Conservation (phyloP, 2,797 vertebrate genomes). For the Morelia viridis region DNA sequence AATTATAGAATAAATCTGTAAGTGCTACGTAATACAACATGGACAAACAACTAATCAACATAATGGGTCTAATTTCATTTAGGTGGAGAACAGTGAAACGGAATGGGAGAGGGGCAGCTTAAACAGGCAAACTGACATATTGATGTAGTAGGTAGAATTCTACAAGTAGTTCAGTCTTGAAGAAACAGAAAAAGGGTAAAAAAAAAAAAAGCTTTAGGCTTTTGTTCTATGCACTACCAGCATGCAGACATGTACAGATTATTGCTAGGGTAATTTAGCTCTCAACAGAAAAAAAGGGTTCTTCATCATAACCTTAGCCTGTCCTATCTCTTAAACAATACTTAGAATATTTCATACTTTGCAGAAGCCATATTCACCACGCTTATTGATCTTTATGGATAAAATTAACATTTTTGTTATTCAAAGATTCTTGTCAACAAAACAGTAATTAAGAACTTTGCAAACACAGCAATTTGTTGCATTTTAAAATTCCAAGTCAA, state of each 20-base stretch:
- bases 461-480: background rate
- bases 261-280: background rate
- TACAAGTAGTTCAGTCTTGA: background rate
- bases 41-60: background rate
- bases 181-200: background rate
- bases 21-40: background rate
- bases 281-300: background rate
- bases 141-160: background rate
- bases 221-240: background rate
- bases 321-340: background rate
- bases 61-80: background rate
- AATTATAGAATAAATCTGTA: slow-evolving; percentile 13
- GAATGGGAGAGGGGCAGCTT: background rate
- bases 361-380: background rate
- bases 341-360: background rate
- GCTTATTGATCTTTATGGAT: background rate
- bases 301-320: background rate
- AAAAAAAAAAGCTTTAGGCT: background rate
- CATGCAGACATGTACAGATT: background rate
- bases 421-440: background rate
- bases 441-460: background rate
- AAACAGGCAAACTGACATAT: background rate
- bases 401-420: background rate
- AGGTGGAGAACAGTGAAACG: background rate
- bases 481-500: background rate